A percentile compares a stretch with the other conserved stretches of the same genome.
These are phyloP conservation scores for Medauroidea extradentata DNA, from an alignment of 1,140 invertebrate species.

Conservation along the genomic window DNA sequence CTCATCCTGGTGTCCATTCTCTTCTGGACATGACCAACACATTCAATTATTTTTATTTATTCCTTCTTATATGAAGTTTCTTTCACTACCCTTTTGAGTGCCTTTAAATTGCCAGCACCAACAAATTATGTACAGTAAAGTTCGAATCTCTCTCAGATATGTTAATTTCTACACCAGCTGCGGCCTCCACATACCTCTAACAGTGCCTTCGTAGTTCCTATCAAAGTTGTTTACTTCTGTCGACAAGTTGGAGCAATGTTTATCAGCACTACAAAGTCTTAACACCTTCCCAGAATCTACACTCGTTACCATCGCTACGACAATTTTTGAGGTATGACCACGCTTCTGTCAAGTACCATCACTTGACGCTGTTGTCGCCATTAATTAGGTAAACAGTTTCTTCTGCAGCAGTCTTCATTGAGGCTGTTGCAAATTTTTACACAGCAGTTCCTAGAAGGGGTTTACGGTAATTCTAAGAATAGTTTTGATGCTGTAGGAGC, in stretches of 20 bases:
- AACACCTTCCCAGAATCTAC: conserved; percentile 13
- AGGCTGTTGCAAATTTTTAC: conserved; percentile 5
- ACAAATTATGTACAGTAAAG: not conserved
- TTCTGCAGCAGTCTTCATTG: conserved; percentile 7
- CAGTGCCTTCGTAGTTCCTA: conserved; percentile 15
- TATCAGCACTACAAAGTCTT: conserved; percentile 7
- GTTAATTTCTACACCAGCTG: conserved; percentile 5
- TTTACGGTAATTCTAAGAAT: conserved; percentile 4
- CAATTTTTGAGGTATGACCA: conserved; percentile 8
- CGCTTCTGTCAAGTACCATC: conserved; percentile 17
- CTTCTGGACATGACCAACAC: conserved; percentile 22
- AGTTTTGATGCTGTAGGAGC: conserved; percentile 5
- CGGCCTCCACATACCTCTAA: conserved; percentile 15
- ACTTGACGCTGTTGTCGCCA: conserved; percentile 2
- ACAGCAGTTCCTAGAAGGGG: conserved; percentile 8
- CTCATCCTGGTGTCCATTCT: conserved; percentile 14
- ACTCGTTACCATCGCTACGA: conserved; percentile 10
- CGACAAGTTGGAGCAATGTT: conserved; percentile 2
- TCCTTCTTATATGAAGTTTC: not conserved
- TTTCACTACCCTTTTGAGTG: not conserved
- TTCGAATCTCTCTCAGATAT: not conserved
- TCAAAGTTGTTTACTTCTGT: not conserved
- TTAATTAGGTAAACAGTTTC: conserved; percentile 9
- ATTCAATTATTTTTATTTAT: conserved; percentile 17
- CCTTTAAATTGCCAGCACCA: not conserved